Base-by-base conservation (phyloP, 30 jellyfish, hydroid and myxozoan genomes). In the Pelagia noctiluca region DNA sequence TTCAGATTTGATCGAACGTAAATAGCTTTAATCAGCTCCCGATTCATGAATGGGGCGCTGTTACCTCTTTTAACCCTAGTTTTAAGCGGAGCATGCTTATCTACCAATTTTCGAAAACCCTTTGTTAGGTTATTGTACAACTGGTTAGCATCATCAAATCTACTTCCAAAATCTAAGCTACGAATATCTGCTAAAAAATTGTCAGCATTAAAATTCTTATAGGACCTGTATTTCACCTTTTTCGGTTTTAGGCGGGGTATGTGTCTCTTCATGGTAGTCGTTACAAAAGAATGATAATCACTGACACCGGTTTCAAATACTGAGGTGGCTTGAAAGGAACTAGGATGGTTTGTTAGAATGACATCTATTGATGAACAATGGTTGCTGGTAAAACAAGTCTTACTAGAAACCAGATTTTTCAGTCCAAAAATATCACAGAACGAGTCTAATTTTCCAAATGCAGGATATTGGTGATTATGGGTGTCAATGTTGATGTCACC, bases 11-110 rank as follows among this genome's bases (percentile, higher is more conserved):
- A 30, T 37, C 84, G 19, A 13, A 47, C 54, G 54, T 71, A 71
- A 25, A 71, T 71, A 33, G 75, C 84, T 71, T 71, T 71, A 18
- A 0, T 36, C 42, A 71, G 42, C 19, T 71, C n/a, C 42, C 29
- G 35, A 36, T 71, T 71, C 84, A 71, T 74, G 35, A 74, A 74
- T 22, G 86, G 86, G 79, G 86, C 80, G 23, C 49, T 36, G 24
- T 47, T 74, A 2, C 86, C 86, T 29, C 86, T 0, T 18, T 19
- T 29, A 18, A 74, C 24, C 32, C 49, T 74, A 46, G 22, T 74
- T 74, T 74, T 74, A 46, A 28, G 63, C 25, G 86, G 18, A 2
- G 86, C 86, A 74, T 74, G 86, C 21, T 74, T 74, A 48, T 74
- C 86, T 37, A 74, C 63, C 0, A 74, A 22, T n/a, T 36, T 47